Conservation (phyloP, 2,888 invertebrate genomes). For the Acleris holmiana region DNA sequence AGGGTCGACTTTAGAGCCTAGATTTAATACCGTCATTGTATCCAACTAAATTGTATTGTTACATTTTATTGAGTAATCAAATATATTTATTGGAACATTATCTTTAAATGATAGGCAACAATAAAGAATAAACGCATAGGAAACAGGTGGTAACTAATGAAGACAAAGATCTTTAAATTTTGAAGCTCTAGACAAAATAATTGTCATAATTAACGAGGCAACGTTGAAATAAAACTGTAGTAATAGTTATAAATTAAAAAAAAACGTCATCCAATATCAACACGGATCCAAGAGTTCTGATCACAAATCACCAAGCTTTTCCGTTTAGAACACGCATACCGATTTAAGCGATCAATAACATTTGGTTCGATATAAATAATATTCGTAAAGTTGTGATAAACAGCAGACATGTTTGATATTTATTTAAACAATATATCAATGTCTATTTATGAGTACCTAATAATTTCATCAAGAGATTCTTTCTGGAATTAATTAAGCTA, state of each 20-base stretch:
- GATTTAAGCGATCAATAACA: conserved; percentile 51
- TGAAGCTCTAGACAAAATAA: conserved; percentile 28
- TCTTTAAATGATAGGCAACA: background rate
- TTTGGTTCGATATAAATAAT: conserved; percentile 31
- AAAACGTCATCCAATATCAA: conserved; percentile 28
- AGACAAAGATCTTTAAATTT: conserved; percentile 16
- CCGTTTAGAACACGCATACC: conserved; percentile 56
- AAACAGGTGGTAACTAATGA: conserved; percentile 15
- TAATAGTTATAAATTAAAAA: conserved; percentile 27
- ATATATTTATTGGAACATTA: conserved; percentile 7
- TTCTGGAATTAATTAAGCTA: no score
- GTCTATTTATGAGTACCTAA: no score
- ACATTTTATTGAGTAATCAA: conserved; percentile 8
- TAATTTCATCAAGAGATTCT: no score
- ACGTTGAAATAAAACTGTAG: conserved; percentile 18
- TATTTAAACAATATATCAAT: no score
- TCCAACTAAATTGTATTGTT: background rate
- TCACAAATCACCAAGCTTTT: conserved; percentile 65
- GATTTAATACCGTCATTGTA: background rate
- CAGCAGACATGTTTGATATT: no score
- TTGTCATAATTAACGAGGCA: conserved; percentile 30
- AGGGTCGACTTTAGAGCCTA: conserved; percentile 1
- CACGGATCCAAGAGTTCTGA: conserved; percentile 42
- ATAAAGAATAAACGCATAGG: conserved; percentile 7
- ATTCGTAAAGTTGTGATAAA: no score